Conservation (phyloP, 2,888 invertebrate species). For the Orchesellides sinensis region DNA sequence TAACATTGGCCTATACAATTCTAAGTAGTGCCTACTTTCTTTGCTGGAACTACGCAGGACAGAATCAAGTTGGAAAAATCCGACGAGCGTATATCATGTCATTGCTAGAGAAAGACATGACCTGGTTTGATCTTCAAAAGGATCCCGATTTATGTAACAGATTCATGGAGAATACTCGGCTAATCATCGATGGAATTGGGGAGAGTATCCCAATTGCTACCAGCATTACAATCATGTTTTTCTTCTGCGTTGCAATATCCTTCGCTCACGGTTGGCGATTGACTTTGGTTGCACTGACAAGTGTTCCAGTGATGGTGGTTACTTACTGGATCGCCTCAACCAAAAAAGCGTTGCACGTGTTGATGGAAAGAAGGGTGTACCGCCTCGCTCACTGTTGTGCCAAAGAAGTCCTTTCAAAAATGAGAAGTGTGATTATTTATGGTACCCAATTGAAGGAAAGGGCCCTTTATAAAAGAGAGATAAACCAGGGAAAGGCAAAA, state of each 20-base stretch:
- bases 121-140: slow-evolving; percentile 58
- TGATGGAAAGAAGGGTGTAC: slow-evolving; percentile 45
- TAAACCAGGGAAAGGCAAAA: background rate
- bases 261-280: slow-evolving; percentile 64
- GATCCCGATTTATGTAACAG: slow-evolving; percentile 59
- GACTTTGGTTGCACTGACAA: slow-evolving; percentile 22
- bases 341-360: slow-evolving; percentile 20
- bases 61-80: slow-evolving; percentile 50
- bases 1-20: slow-evolving; percentile 37
- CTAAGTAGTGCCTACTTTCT: slow-evolving; percentile 56
- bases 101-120: slow-evolving; percentile 62
- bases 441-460: slow-evolving; percentile 49
- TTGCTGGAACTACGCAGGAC: slow-evolving; percentile 63
- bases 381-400: slow-evolving; percentile 42
- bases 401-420: slow-evolving; percentile 56
- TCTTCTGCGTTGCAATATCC: slow-evolving; percentile 33
- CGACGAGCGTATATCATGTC: slow-evolving; percentile 57
- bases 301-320: slow-evolving; percentile 31
- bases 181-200: slow-evolving; percentile 63
- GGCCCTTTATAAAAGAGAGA: slow-evolving; percentile 30
- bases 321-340: slow-evolving; percentile 21
- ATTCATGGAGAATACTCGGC: slow-evolving; percentile 65
- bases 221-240: slow-evolving; percentile 43
- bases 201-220: slow-evolving; percentile 59
- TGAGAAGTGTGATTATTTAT: slow-evolving; percentile 63